Base-by-base conservation (phyloP, 2,797 vertebrate genomes). In the Oryzias sinensis region DNA sequence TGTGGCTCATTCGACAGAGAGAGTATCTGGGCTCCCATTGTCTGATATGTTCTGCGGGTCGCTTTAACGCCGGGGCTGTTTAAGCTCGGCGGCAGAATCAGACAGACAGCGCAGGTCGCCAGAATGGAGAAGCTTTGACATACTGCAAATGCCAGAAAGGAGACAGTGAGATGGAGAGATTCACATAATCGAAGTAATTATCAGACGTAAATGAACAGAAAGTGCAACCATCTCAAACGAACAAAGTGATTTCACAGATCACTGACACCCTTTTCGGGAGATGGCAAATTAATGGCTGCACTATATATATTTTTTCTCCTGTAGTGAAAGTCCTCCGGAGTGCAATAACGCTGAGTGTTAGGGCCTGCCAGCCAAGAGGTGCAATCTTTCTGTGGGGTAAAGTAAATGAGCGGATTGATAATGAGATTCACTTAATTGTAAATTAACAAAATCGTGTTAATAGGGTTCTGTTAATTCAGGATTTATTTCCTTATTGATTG, bases 221-320 rank as follows among this genome's bases (percentile, higher is more conserved):
- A 89, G 89, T 88, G 90, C 91, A 89, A 90, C 89, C 81, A 83
- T 92, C 93, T 93, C 88, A 83, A 86, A 91, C 85, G 90, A 91
- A 92, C 91, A 92, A 92, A 92, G 90, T 92, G 90, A 92, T 93
- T 93, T 92, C 89, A 91, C 92, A 93, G 90, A 90, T 91, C 90
- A 84, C 85, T 92, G 90, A 87, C 90, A 88, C 89, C 89, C 89
- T 92, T 91, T 92, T 89, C 86, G 86, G 78, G 85, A 85, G 89
- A 92, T 91, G 88, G 90, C 87, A 91, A 92, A 91, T 92, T 88
- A 92, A 92, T 91, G 90, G 84, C 76, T 62, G 74, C 67, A 68
- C 90, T 89, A 89, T 89, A 86, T 89, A 79, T 85, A 14, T 42
- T 42, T 51, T 83, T 76, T 80, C 56, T 73, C 70, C 78, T 37